Evolutionary conservation across 2,113 vertebrate genomes (phyloP).

Genomic region (Phyllostomus hastatus): DNA sequence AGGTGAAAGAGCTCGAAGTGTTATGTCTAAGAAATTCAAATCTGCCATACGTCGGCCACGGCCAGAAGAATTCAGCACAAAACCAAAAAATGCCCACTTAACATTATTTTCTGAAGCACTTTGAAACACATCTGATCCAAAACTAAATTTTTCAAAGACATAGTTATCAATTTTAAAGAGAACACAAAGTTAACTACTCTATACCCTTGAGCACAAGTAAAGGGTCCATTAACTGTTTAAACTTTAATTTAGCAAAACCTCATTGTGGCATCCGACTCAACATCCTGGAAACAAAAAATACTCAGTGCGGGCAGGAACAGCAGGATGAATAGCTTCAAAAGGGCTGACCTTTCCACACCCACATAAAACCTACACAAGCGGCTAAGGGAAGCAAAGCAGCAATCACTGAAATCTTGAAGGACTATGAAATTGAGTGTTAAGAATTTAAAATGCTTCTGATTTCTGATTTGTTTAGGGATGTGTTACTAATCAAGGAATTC

Average conservation of each 20-base stretch:
- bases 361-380: neutral
- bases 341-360: neutral
- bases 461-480: too few species aligned
- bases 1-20: neutral
- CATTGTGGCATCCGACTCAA: neutral
- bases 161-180: neutral
- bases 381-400: neutral
- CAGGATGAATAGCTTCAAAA: neutral
- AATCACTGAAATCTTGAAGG: neutral
- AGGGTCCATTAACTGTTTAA: neutral
- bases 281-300: neutral
- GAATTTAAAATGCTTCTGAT: neutral
- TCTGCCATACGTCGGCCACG: neutral
- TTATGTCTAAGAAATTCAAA: neutral
- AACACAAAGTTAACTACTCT: neutral
- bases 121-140: neutral
- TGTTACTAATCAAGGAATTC: neutral
- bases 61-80: neutral
- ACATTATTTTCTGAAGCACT: neutral
- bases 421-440: neutral
- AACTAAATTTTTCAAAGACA: neutral
- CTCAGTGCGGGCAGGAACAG: neutral
- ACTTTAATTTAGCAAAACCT: slow-evolving; percentile 6
- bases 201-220: slow-evolving; percentile 19
- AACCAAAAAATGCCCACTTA: neutral